Evolutionary conservation across 2,113 vertebrate species (phyloP).

Genomic region (Oxyruncus cristatus): DNA sequence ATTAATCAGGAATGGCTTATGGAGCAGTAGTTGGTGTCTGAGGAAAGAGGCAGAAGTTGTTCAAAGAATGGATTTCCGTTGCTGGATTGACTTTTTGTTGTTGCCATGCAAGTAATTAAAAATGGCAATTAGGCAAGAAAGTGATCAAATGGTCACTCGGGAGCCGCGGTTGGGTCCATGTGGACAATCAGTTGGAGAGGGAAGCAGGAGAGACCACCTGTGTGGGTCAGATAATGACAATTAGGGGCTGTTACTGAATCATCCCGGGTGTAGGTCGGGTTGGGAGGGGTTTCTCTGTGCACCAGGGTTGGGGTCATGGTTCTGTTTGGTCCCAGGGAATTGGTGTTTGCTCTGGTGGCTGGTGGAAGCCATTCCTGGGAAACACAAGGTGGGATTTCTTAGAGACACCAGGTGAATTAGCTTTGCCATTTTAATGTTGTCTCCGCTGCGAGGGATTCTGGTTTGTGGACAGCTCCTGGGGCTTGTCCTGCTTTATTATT

Average conservation of each 20-base stretch:
- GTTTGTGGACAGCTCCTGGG: neutral
- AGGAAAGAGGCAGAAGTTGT: conserved; percentile 40
- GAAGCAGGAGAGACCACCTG: neutral
- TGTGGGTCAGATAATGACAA: fast-evolving
- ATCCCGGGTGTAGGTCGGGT: neutral
- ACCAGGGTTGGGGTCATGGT: neutral
- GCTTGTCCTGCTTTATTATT: neutral
- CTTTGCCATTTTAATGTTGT: neutral
- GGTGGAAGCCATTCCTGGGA: neutral
- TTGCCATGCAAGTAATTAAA: conserved; percentile 24
- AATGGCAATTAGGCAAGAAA: conserved; percentile 18
- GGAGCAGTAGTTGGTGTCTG: conserved; percentile 25
- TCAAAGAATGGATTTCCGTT: conserved; percentile 52
- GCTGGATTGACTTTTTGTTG: neutral
- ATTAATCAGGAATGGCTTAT: conserved; percentile 51
- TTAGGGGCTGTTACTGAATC: neutral
- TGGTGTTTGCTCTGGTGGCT: neutral
- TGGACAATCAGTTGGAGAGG: fast-evolving
- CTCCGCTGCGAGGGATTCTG: neutral
- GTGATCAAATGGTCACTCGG: neutral
- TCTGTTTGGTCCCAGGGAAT: neutral
- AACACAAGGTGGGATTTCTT: neutral
- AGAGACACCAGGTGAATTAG: neutral
- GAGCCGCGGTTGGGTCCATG: neutral
- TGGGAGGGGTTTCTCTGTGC: neutral